Conservation (phyloP, 2,113 vertebrate genomes). For the Callipepla californica region DNA sequence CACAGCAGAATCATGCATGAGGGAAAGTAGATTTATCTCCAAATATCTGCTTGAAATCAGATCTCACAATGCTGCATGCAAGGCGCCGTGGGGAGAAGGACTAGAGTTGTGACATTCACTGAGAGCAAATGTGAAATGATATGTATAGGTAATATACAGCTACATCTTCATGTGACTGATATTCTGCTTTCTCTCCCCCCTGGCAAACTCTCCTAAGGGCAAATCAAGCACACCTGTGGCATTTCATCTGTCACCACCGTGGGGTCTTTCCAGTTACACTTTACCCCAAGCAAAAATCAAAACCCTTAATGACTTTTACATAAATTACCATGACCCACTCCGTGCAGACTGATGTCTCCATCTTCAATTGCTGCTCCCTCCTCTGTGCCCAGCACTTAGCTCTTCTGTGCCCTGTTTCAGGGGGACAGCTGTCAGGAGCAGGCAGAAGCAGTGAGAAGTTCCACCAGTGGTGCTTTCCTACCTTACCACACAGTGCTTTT, state of each 20-base stretch:
- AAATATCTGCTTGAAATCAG: slow-evolving; percentile 14
- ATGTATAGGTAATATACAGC: not conserved
- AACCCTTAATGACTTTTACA: not conserved
- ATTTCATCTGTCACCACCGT: not conserved
- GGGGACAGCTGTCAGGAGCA: not conserved
- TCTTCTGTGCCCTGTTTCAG: not conserved
- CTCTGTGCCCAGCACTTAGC: not conserved
- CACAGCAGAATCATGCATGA: not conserved
- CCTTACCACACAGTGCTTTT: not conserved
- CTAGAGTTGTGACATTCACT: accelerated
- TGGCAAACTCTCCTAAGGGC: not conserved
- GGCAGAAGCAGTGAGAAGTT: not conserved
- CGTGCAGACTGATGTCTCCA: not conserved
- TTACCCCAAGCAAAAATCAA: not conserved
- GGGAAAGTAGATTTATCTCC: not conserved
- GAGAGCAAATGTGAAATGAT: not conserved
- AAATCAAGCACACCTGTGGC: not conserved
- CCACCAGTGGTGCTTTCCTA: not conserved
- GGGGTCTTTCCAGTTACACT: too few relatives aligned
- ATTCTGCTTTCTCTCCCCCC: not conserved
- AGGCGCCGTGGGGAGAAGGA: not conserved
- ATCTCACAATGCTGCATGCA: not conserved
- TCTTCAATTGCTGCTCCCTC: not conserved
- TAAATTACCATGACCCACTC: not conserved
- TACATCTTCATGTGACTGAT: accelerated